A percentile compares a stretch with the other conserved stretches of the same genome.
Evolutionary conservation across 2,888 invertebrate genomes (phyloP).

Genomic region (Psococerastis gibbosa): DNA sequence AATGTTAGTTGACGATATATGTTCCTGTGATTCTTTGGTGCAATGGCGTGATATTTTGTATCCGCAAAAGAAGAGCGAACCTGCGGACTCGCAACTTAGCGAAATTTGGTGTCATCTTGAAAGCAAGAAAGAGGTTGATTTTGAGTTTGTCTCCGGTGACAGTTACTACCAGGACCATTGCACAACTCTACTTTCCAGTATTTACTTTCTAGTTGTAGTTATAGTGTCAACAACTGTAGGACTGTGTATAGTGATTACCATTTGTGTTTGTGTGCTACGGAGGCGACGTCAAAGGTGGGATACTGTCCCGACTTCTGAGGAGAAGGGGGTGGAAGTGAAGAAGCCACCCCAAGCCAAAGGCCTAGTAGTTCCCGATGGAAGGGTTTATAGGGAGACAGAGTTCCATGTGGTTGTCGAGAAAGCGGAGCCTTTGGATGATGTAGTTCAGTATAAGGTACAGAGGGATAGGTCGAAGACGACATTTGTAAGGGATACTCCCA

Average conservation of each 20-base stretch:
- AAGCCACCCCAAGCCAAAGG: slow-evolving; percentile 19
- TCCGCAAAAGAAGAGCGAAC: not conserved
- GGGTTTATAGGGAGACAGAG: slow-evolving; percentile 70
- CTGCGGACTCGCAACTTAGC: slow-evolving; percentile 1
- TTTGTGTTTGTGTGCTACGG: not conserved
- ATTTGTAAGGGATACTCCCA: no score
- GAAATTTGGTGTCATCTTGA: slow-evolving; percentile 12
- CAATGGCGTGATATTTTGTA: not conserved
- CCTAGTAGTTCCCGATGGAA: slow-evolving; percentile 59
- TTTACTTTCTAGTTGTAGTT: not conserved
- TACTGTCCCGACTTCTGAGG: not conserved
- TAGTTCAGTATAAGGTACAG: not conserved
- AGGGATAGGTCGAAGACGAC: not conserved
- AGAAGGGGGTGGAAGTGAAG: slow-evolving; percentile 13
- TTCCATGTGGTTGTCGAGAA: slow-evolving; percentile 70
- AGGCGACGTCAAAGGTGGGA: not conserved
- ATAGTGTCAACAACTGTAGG: not conserved
- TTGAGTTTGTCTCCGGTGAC: not conserved
- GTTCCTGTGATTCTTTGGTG: slow-evolving; percentile 30
- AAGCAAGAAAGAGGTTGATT: not conserved
- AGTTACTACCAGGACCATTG: not conserved
- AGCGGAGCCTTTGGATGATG: slow-evolving; percentile 37
- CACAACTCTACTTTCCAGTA: slow-evolving; percentile 1
- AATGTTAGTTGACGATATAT: slow-evolving; percentile 36
- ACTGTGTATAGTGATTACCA: not conserved